Base-by-base conservation (phyloP, 2,113 vertebrate genomes). In the Neopipo cinnamomea region DNA sequence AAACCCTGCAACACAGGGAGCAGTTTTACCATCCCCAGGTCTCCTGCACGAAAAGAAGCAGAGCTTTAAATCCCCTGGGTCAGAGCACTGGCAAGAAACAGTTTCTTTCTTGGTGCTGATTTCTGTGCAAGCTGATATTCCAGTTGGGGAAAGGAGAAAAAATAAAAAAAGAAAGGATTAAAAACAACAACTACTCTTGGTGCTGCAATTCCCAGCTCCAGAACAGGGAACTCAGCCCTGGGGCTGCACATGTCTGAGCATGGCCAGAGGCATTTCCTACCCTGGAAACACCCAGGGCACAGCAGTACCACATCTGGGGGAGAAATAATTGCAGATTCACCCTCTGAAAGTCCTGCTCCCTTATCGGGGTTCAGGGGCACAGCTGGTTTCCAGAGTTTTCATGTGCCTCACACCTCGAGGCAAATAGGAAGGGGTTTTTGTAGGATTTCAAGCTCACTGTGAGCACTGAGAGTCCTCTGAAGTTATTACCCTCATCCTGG, bases 1-100 rank as follows among this genome's bases (percentile, higher is more conserved):
- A 55, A 44, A 61, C 12, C 31, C 24, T 1, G 0, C 16, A 22
- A n/a, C 0, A 1, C 17, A 7, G 35, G 15, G 37, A 56, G 20
- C 7, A 15, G 35, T 31, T 73, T 85, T 59, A 12, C 49, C 55
- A 39, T 35, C 7, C 33, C 37, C 4, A 4, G 7, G 5, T 5
- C 20, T 27, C 28, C 55, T 28, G 44, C 1, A 1, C 9, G 50
- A 16, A 4, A 5, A 59, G 50, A 15, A 63, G 41, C 20, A 50
- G 68, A 49, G 70, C 49, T 85, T n/a, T 39, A 27, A 46, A 35
- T 41, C 23, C 22, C 42, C 33, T 21, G 35, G 17, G 31, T 30
- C 53, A 85, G 53, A 61, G 27, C 35, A n/a, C 5, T 30, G 39
- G 11, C 58, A 52, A 22, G 24, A 35, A 76, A 63, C 53, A 71